Evolutionary conservation across 2,113 vertebrate species (phyloP), one percentile per base, ranked within the genome.

Genomic region (Paradoxurus hermaphroditus): DNA sequence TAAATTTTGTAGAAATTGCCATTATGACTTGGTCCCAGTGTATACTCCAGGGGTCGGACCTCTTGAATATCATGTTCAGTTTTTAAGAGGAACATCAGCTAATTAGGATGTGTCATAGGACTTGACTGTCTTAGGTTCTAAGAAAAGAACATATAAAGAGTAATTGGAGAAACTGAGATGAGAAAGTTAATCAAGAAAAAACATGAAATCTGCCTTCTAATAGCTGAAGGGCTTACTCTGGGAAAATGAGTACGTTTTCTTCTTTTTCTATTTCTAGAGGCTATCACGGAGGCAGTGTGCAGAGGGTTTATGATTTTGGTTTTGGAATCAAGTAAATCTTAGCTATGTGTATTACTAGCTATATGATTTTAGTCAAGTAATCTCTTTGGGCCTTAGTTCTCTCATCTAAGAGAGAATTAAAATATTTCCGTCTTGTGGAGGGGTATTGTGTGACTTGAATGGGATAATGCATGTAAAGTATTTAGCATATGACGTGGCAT

Each of bases 101-200:
- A 90, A 63, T 94, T 87, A 86, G 49, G 23, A 91, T 77, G 31
- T 87, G 21, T 92, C 18, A 46, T 39, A 81, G 39, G 73, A 96
- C 19, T 91, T 94, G 36, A 53, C 8, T 49, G 56, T n/a, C 15
- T 73, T 79, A 81, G 46, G 19, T 90, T 93, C 41, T 97, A 92
- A 90, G 77, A 79, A 86, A 92, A 95, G 44, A 63, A 84, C 4
- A 51, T 41, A 83, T 16, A 51, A 51, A 70, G 9, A 91, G 18
- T 94, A 67, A 95, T 49, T 95, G 10, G 46, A 86, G 53, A 92
- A 96, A 97, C 14, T 82, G 72, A 97, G 86, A 93, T 93, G n/a
- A 75, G 7, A 90, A 89, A 51, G 4, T 91, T 93, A 29, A 31
- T 77, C 10, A 97, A 92, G 27, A 96, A 94, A 83, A 49, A 65